phyloP scores from a whole-genome alignment of 2,797 vertebrate species.

The Periparus ater region DNA sequence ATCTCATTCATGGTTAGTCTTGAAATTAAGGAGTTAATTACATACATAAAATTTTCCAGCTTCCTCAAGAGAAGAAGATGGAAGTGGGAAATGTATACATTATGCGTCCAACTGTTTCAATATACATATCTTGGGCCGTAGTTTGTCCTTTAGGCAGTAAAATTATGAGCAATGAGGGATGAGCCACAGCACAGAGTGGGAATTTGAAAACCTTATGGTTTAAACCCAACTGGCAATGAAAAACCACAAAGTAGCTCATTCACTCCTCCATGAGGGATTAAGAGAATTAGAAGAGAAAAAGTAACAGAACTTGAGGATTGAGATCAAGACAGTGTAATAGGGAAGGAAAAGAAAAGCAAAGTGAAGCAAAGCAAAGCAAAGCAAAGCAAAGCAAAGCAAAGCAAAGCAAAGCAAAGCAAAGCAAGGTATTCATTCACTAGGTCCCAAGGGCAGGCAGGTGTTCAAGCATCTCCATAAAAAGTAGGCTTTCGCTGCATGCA shows the following conservation, averaged over 20 bases:
- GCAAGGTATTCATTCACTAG: background rate
- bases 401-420: no score
- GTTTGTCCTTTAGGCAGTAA: background rate
- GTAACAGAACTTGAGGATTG: background rate
- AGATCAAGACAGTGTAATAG: background rate
- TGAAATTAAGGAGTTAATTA: background rate
- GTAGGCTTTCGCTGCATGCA: rapidly evolving
- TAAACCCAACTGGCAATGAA: background rate
- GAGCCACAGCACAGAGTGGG: background rate
- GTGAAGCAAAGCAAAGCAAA: background rate
- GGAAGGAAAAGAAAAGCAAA: background rate
- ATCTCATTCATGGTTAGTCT: background rate
- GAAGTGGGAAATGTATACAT: background rate
- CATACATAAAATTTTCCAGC: background rate
- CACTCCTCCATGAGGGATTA: background rate
- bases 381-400: background rate
- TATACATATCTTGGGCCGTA: background rate
- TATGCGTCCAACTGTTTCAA: background rate
- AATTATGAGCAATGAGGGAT: background rate
- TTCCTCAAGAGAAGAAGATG: background rate
- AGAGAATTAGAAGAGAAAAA: background rate
- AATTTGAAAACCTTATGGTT: background rate
- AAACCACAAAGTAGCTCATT: background rate
- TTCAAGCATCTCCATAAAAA: background rate
- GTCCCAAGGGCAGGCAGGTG: background rate